Base-by-base conservation (phyloP, 1,140 invertebrate species). In the Agrypnia vestita region DNA sequence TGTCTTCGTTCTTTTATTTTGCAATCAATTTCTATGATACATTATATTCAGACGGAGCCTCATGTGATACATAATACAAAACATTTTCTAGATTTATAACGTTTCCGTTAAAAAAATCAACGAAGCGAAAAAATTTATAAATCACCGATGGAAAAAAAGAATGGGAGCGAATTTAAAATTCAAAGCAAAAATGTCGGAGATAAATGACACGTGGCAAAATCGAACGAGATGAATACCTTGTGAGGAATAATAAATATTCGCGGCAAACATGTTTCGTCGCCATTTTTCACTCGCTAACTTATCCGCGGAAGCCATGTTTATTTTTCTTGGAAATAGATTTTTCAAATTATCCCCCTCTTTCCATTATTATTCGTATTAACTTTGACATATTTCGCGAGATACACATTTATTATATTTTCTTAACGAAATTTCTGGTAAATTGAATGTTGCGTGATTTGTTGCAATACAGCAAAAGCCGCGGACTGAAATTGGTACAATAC, bases 171-270 rank as follows among this genome's bases (percentile, higher is more conserved):
- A 64, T 64, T 64, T 64, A 64, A 64, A 64, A 64, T 64, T 64
- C 61, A 64, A 44, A 64, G 61, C 61, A 64, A 64, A 35, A 35
- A 64, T 64, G 25, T 64, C 19, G 35, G 35, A 64, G 61, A 64
- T 64, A 64, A 64, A 64, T 64, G 61, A 64, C 61, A 64, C 35
- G 61, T 64, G 61, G 35, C 61, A 64, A 71, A 71, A 71, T 46
- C 67, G 43, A 71, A 46, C 46, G 67, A 47, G 67, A 71, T 71
- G 67, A 71, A 71, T 71, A 47, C 46, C 67, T 71, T 47, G 46
- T 12, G 10, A 71, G 67, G 10, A 47, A 49, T 9, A 49, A 47
- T 11, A 71, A 71, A 49, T 49, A 71, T 71, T 47, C 47, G 12
- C 19, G n/a, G 15, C 46, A 49, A 71, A 71, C 67, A 71, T 71